Percentiles rank a stretch among this genome's conserved stretches.
phyloP scores from a whole-genome alignment of 2,888 invertebrate species.

The Alloplasta piceator region DNA sequence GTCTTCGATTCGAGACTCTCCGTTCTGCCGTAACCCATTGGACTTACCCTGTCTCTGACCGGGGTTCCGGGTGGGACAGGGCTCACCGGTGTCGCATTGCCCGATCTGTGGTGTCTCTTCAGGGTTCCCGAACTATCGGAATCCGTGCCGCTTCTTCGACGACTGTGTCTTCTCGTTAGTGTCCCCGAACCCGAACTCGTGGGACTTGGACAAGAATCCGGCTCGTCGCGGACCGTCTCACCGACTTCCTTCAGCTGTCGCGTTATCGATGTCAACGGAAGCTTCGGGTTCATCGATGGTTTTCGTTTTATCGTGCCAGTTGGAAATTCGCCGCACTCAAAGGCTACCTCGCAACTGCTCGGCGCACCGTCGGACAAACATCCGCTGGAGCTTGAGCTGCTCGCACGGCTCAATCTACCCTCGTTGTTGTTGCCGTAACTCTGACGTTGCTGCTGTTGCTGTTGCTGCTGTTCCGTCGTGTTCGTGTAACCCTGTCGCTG shows the following conservation, averaged over 20 bases:
- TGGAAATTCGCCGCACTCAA: slow-evolving; percentile 82
- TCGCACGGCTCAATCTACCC: slow-evolving; percentile 89
- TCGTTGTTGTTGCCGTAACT: slow-evolving; percentile 81
- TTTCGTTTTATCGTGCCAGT: slow-evolving; percentile 95
- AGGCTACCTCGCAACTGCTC: slow-evolving; percentile 87
- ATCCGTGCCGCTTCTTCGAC: slow-evolving; percentile 84
- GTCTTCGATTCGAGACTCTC: slow-evolving; percentile 79
- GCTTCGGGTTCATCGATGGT: slow-evolving; percentile 95
- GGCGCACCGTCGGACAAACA: slow-evolving; percentile 92
- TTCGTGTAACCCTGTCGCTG: slow-evolving; percentile 75
- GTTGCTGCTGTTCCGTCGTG: slow-evolving; percentile 66
- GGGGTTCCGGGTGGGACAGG: slow-evolving; percentile 83
- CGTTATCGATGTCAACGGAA: slow-evolving; percentile 95
- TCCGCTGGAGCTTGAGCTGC: slow-evolving; percentile 93
- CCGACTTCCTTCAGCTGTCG: slow-evolving; percentile 95
- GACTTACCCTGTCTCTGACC: slow-evolving; percentile 83
- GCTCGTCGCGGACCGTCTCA: slow-evolving; percentile 87
- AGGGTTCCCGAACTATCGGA: slow-evolving; percentile 83
- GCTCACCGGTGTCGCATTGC: slow-evolving; percentile 84
- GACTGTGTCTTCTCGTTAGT: slow-evolving; percentile 86
- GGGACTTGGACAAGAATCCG: slow-evolving; percentile 84
- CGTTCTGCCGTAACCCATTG: slow-evolving; percentile 80
- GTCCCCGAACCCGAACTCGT: slow-evolving; percentile 83
- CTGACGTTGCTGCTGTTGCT: slow-evolving; percentile 73
- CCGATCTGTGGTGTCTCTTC: slow-evolving; percentile 83